Percentiles rank a stretch among this genome's conserved stretches.
Conservation (phyloP, 2,113 vertebrate genomes). For the Mobula hypostoma region DNA sequence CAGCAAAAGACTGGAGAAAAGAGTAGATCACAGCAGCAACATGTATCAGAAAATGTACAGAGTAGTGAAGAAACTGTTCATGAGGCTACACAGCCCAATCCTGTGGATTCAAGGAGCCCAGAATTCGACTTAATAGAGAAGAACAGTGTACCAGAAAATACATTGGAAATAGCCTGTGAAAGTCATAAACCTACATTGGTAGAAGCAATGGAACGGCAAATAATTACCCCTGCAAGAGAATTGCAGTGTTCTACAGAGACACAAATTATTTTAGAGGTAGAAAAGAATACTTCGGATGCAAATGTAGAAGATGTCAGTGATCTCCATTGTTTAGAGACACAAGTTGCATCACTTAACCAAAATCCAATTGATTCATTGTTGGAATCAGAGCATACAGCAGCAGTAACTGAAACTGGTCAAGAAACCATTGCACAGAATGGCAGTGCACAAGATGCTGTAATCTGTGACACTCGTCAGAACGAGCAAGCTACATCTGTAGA, state of each 20-base stretch:
- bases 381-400: background rate
- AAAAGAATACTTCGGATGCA: background rate
- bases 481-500: no score
- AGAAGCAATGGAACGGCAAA: background rate
- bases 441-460: background rate
- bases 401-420: background rate
- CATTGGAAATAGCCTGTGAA: conserved; percentile 4
- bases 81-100: background rate
- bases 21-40: background rate
- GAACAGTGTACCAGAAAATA: background rate
- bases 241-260: background rate
- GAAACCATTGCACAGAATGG: background rate
- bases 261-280: background rate
- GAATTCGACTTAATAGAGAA: background rate
- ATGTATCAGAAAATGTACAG: background rate
- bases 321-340: background rate
- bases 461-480: background rate
- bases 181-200: background rate
- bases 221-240: background rate
- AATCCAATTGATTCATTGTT: background rate
- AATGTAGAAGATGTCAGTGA: background rate
- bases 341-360: background rate
- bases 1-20: conserved; percentile 43
- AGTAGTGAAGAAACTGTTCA: background rate
- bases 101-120: background rate